These are phyloP conservation scores for Bombus fervidus DNA, from an alignment of 1,140 invertebrate genomes.

Conservation along the genomic window DNA sequence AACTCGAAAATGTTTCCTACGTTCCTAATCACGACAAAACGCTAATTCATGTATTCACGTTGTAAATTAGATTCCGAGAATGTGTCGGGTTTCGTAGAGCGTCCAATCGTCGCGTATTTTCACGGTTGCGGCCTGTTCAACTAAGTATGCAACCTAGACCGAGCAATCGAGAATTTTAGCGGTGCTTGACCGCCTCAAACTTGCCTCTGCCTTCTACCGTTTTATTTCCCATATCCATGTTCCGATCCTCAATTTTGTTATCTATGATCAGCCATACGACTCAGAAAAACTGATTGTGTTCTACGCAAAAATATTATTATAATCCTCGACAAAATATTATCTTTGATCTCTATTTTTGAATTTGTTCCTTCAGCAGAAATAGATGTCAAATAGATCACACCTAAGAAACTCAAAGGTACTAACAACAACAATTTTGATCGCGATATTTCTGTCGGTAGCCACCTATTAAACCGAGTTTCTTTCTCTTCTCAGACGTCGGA, in stretches of 20 bases:
- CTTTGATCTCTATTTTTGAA: background rate
- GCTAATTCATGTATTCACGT: background rate
- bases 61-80: background rate
- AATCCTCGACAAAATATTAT: background rate
- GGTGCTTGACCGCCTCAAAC: background rate
- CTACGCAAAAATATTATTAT: no score
- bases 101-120: constrained; percentile 3
- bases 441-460: no score
- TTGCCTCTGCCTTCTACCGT: background rate
- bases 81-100: background rate
- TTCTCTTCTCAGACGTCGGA: background rate
- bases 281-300: no score
- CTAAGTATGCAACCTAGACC: background rate
- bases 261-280: background rate
- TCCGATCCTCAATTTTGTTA: background rate
- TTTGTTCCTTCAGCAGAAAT: background rate
- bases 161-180: constrained; percentile 5
- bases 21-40: background rate
- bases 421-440: no score
- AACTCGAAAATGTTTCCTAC: no score
- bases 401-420: background rate
- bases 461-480: background rate
- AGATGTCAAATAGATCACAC: background rate
- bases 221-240: constrained; percentile 17
- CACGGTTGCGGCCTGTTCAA: background rate